These are phyloP conservation scores for Eurytoma californica DNA, from an alignment of 2,888 invertebrate species.

Conservation along the genomic window DNA sequence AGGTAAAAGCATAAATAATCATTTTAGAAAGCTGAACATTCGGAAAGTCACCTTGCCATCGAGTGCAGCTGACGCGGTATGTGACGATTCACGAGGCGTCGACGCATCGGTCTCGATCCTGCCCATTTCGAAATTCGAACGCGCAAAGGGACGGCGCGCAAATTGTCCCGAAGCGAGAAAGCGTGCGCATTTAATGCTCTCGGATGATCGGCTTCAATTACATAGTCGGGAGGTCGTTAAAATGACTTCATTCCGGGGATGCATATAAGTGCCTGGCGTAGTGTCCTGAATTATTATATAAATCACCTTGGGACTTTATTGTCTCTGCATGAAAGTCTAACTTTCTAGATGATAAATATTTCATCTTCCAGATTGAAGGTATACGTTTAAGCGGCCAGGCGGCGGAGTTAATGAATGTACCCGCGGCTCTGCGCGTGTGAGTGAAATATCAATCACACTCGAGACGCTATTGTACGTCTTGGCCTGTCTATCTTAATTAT, in stretches of 20 bases:
- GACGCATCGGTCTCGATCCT: background rate
- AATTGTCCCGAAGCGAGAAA: background rate
- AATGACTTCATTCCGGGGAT: background rate
- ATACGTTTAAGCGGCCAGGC: background rate
- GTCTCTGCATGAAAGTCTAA: background rate
- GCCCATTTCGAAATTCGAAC: background rate
- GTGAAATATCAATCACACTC: too few relatives aligned
- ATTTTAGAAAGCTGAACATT: constrained; percentile 29
- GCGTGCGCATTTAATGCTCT: background rate
- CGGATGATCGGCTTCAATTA: background rate
- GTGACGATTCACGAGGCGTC: background rate
- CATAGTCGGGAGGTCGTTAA: background rate
- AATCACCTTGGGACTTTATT: background rate
- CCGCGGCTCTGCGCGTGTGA: too few relatives aligned
- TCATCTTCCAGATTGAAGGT: background rate
- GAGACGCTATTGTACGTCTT: too few relatives aligned
- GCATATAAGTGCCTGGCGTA: background rate
- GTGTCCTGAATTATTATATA: background rate
- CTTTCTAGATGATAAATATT: constrained; percentile 25
- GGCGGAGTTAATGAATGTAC: background rate
- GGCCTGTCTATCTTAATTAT: too few relatives aligned
- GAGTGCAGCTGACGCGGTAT: background rate
- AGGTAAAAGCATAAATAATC: constrained; percentile 30
- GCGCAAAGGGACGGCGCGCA: background rate
- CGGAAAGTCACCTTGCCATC: background rate